Conservation (phyloP, 2,113 vertebrate species). For the Menidia beryllina region DNA sequence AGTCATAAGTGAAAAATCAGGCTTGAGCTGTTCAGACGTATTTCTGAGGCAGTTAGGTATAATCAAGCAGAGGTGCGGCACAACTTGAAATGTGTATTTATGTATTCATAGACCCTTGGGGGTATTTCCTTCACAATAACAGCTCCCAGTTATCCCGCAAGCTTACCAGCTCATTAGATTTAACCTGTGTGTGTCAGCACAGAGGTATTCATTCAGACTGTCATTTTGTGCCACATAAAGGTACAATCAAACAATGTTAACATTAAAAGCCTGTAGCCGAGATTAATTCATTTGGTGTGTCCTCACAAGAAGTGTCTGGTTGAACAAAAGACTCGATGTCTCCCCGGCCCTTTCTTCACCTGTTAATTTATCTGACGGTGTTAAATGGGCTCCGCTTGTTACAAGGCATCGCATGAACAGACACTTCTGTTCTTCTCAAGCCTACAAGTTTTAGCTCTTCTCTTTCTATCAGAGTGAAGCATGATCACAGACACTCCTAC, state of each 20-base stretch:
- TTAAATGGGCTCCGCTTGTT: constrained; percentile 56
- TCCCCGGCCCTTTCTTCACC: constrained; percentile 56
- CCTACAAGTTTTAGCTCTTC: constrained; percentile 34
- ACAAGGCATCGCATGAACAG: constrained; percentile 50
- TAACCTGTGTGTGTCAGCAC: constrained; percentile 16
- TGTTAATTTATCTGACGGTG: constrained; percentile 64
- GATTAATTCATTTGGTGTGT: constrained; percentile 18
- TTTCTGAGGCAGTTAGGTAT: constrained; percentile 21
- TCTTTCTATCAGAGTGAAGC: no score
- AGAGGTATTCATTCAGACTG: neutral
- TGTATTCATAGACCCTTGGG: constrained; percentile 47
- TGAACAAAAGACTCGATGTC: constrained; percentile 45
- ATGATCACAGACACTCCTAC: constrained; percentile 9
- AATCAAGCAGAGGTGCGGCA: constrained; percentile 5
- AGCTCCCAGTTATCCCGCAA: constrained; percentile 31
- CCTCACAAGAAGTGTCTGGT: constrained; percentile 8
- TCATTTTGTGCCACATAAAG: constrained; percentile 9
- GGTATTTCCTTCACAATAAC: constrained; percentile 43
- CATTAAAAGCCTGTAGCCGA: neutral
- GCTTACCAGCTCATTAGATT: constrained; percentile 58
- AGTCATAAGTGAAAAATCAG: constrained; percentile 44
- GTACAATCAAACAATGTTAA: neutral
- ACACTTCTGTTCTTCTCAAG: constrained; percentile 68
- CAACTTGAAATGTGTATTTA: constrained; percentile 64
- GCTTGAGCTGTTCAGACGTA: neutral